A percentile compares a stretch with the other conserved stretches of the same genome.
Evolutionary conservation across 2,888 invertebrate species (phyloP).

Genomic region (Apotomis betuletana): DNA sequence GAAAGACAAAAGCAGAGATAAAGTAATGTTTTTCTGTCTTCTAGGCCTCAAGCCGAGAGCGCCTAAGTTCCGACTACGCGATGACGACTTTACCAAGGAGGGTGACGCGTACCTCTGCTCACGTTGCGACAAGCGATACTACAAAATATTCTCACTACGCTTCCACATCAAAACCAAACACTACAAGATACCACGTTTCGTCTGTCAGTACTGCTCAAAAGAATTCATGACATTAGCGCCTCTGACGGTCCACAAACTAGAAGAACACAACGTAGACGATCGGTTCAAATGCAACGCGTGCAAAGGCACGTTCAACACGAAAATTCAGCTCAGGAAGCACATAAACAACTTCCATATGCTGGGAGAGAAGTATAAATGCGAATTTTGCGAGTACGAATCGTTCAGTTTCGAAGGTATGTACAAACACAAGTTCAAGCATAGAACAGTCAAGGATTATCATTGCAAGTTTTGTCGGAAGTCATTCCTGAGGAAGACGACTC

Average conservation of each 20-base stretch:
- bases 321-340: conserved; percentile 62
- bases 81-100: conserved; percentile 58
- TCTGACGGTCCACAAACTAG: conserved; percentile 62
- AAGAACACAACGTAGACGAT: conserved; percentile 66
- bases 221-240: conserved; percentile 63
- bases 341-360: conserved; percentile 72
- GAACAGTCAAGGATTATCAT: conserved; percentile 68
- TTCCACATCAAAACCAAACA: conserved; percentile 66
- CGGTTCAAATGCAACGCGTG: conserved; percentile 71
- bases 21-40: conserved; percentile 58
- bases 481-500: conserved; percentile 66
- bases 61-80: conserved; percentile 58
- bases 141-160: conserved; percentile 56
- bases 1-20: conserved; percentile 34
- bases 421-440: conserved; percentile 74
- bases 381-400: conserved; percentile 67
- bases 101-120: conserved; percentile 56
- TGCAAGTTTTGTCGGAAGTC: conserved; percentile 75
- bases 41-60: conserved; percentile 50
- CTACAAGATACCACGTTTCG: conserved; percentile 59
- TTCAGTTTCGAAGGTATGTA: conserved; percentile 63
- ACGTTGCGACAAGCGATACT: conserved; percentile 61
- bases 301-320: conserved; percentile 63
- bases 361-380: conserved; percentile 65
- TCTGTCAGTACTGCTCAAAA: conserved; percentile 58